Evolutionary conservation across 1,140 invertebrate species (phyloP), one percentile per base, ranked within the genome.

Genomic region (Sipha flava): DNA sequence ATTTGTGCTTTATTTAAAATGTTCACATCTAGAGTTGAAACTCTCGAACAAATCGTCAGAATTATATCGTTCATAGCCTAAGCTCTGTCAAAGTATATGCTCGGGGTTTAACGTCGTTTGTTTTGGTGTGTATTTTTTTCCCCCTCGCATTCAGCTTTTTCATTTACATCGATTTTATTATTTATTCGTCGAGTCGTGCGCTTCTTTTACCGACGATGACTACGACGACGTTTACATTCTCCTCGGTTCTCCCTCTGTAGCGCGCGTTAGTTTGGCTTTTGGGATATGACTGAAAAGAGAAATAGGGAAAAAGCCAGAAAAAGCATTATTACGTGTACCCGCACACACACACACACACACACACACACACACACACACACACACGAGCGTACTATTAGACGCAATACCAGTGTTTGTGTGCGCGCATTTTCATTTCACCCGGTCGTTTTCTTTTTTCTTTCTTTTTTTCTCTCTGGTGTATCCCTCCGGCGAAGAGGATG

Each of bases 121-220:
- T 43, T 70, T 70, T 18, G 43, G 12, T 45, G 26, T 70, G 31
- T 68, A 68, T 43, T 68, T 43, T 66, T 43, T 43, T 14, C 21
- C 14, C 26, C 14, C 26, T 49, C 29, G 1, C n/a, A 31, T 3
- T 29, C 9, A 1, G 43, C 3, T 72, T 75, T 75, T 75, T 37
- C 47, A 47, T 75, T 49, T 49, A 37, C 49, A 75, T 75, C 31
- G 72, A 75, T 75, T 54, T 75, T 75, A 75, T 54, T 75, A 75
- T 75, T 75, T 75, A 75, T 54, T 75, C 47, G 49, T 34, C 47
- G 43, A 31, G 45, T 73, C 4, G 31, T 34, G 1, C 43, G 23
- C 31, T 43, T 66, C 37, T 73, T 73, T 64, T 34, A 31, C 29
- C 57, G 29, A 31, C 29, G 21, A n/a, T 18, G 57, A 10, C 57